Conservation (phyloP, 1,140 invertebrate genomes). For the Pseudomyrmex sp. region DNA sequence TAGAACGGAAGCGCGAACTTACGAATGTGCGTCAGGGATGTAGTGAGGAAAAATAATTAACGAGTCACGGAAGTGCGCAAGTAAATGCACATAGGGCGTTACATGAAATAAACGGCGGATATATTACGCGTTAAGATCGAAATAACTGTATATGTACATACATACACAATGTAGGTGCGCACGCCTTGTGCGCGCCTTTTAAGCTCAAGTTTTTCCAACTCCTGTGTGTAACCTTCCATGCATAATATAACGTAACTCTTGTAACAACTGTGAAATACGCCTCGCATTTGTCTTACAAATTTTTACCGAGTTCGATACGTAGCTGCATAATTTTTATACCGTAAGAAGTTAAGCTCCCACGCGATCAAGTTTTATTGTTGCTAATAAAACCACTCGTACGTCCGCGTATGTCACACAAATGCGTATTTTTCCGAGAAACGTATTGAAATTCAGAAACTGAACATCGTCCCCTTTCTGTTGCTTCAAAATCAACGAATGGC, state of each 20-base stretch:
- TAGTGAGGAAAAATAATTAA: slow-evolving; percentile 53
- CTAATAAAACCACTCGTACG: slow-evolving; percentile 8
- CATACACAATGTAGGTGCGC: too few relatives aligned
- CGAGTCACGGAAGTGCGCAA: background rate
- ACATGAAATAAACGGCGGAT: background rate
- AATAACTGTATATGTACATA: background rate
- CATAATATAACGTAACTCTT: too few relatives aligned
- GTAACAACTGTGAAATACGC: background rate
- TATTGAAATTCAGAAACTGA: slow-evolving; percentile 52
- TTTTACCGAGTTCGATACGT: background rate
- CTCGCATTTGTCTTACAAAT: background rate
- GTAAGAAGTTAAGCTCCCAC: background rate
- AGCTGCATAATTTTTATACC: background rate
- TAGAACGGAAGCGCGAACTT: slow-evolving; percentile 20
- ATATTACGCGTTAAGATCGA: slow-evolving; percentile 26
- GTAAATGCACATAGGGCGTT: slow-evolving; percentile 6
- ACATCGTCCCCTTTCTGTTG: background rate
- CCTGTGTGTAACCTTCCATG: background rate
- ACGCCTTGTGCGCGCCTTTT: background rate
- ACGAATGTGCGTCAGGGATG: slow-evolving; percentile 24
- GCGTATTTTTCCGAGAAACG: background rate
- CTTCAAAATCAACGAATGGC: slow-evolving; percentile 28
- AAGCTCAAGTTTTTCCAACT: background rate
- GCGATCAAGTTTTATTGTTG: background rate
- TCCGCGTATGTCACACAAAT: background rate